Base-by-base conservation (phyloP, 2,888 invertebrate genomes). In the Nasonia oneida region DNA sequence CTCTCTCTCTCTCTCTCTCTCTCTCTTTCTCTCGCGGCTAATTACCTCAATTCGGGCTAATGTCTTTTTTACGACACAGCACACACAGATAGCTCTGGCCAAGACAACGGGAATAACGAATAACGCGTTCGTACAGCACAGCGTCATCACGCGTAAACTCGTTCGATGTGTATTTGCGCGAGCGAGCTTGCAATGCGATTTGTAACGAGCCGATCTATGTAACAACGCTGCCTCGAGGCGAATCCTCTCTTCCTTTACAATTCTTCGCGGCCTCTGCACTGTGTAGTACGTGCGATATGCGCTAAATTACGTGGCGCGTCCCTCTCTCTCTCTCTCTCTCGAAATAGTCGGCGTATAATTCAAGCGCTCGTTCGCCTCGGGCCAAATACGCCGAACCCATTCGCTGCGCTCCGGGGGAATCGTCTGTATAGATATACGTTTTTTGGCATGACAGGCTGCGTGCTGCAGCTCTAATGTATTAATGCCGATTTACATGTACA, bases 1-100 rank as follows among this genome's bases (percentile, higher is more conserved):
- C 4, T 37, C 37, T 37, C 37, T 37, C 37, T 37, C 23, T 23
- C 23, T 29, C 29, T 29, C 29, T 29, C 29, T 29, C 29, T 29
- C 29, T 29, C 29, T 29, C 29, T 29, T 1, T 29, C 29, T 1
- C 29, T 64, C 12, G 15, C 42, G 33, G 71, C 85, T 85, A 77
- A 85, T 90, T 90, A 89, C 89, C 87, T 88, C 89, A 88, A 90
- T 90, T 90, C 89, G 89, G 89, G 89, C 87, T 90, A 90, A 90
- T 89, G 90, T 88, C 47, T 83, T 83, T 89, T 87, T 89, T 89
- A 74, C 67, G 61, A 70, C 47, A 29, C 18, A 18, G 15, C 29
- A 47, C 61, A 42, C 42, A 23, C 23, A 39, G 29, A 18, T 2
- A 10, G 39, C 10, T 47, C 6, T 33, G 39, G 2, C 29, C 47